Percentiles rank a stretch among this genome's conserved stretches.
These are phyloP conservation scores for Neoniphon sammara DNA, from an alignment of 2,797 vertebrate species.

Conservation along the genomic window DNA sequence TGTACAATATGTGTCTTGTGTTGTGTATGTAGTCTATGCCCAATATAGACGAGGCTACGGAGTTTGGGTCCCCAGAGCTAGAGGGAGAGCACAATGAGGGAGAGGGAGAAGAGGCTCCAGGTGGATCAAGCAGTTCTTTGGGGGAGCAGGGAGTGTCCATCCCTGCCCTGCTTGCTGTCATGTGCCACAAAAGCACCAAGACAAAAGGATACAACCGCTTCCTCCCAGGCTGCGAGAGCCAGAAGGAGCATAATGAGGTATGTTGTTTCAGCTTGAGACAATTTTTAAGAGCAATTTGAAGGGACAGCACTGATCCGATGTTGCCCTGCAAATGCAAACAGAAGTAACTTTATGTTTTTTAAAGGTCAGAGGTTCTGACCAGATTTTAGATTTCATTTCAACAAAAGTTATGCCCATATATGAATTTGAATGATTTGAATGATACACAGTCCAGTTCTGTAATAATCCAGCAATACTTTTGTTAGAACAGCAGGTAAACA, in stretches of 20 bases:
- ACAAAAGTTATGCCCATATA: too few species aligned
- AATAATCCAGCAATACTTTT: too few species aligned
- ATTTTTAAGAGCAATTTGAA: neutral
- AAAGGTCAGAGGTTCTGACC: neutral
- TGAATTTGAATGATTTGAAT: too few species aligned
- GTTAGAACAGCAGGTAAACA: too few species aligned
- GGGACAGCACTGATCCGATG: neutral
- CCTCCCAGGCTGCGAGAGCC: slow-evolving; percentile 56
- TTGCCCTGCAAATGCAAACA: neutral
- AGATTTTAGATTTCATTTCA: too few species aligned
- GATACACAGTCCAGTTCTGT: too few species aligned
- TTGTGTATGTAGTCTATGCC: slow-evolving; percentile 75
- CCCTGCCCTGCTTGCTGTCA: slow-evolving; percentile 82
- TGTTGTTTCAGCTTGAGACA: too few species aligned
- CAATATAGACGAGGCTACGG: slow-evolving; percentile 61
- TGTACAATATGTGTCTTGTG: neutral
- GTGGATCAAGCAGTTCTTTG: slow-evolving; percentile 28
- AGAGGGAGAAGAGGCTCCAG: slow-evolving; percentile 34
- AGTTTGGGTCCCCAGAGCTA: slow-evolving; percentile 37
- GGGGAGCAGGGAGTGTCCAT: slow-evolving; percentile 82
- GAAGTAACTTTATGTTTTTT: neutral
- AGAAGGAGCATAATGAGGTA: slow-evolving; percentile 80
- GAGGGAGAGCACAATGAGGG: slow-evolving; percentile 40
- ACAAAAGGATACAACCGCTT: slow-evolving; percentile 67
- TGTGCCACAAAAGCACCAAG: slow-evolving; percentile 75